A percentile compares a stretch with the other conserved stretches of the same genome.
These are phyloP conservation scores for Cephalopachus bancanus DNA, from an alignment of 2,797 vertebrate genomes.

Conservation along the genomic window DNA sequence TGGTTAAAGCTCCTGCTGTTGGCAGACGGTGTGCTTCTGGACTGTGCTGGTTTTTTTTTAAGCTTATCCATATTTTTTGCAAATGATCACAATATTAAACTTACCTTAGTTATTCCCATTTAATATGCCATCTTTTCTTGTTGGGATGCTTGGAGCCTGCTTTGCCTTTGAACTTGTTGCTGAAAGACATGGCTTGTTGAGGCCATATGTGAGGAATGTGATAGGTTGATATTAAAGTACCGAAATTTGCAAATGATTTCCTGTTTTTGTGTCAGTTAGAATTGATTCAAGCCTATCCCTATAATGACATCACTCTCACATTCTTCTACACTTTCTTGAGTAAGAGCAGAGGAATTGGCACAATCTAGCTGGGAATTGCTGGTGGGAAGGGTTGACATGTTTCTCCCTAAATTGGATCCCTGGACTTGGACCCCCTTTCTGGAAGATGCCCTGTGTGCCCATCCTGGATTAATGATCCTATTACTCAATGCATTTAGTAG, in stretches of 20 bases:
- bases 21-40: not conserved
- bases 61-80: not conserved
- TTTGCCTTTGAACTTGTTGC: not conserved
- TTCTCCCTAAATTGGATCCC: not conserved
- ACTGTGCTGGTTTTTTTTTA: not conserved
- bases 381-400: rapidly evolving
- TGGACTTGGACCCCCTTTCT: not conserved
- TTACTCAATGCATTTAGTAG: not conserved
- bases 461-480: not conserved
- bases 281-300: not conserved
- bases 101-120: not conserved
- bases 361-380: not conserved
- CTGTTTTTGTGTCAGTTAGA: not conserved
- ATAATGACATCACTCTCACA: not conserved
- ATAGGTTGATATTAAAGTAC: not conserved
- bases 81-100: not conserved
- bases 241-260: not conserved
- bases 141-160: not conserved
- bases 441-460: not conserved
- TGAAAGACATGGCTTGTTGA: not conserved
- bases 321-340: not conserved
- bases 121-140: not conserved
- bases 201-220: not conserved
- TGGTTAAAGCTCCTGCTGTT: rapidly evolving
- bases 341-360: rapidly evolving